Evolutionary conservation across 30 jellyfish, hydroid and myxozoan genomes (phyloP).

Genomic region (Turritopsis dohrnii): DNA sequence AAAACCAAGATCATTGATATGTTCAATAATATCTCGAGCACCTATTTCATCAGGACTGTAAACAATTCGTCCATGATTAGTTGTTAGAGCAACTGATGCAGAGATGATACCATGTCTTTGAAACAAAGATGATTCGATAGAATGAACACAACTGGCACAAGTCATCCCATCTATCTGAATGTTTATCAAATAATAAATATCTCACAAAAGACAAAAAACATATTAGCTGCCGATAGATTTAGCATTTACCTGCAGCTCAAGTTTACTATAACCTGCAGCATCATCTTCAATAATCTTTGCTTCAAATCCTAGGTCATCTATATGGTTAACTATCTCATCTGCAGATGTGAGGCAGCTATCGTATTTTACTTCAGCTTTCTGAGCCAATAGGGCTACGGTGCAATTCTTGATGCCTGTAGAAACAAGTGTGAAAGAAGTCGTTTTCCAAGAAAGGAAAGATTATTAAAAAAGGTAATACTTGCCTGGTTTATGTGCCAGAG

Average conservation of each 20-base stretch:
- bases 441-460: too few relatives aligned
- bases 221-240: too few relatives aligned
- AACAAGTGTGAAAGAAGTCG: too few relatives aligned
- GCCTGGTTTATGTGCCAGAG: slow-evolving; percentile 8
- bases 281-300: slow-evolving; percentile 72
- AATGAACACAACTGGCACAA: slow-evolving; percentile 88
- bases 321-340: slow-evolving; percentile 43
- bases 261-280: slow-evolving; percentile 54
- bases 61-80: slow-evolving; percentile 68
- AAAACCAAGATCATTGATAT: slow-evolving; percentile 76
- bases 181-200: background rate
- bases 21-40: slow-evolving; percentile 83
- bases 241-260: slow-evolving; percentile 84
- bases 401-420: slow-evolving; percentile 83
- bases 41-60: slow-evolving; percentile 77
- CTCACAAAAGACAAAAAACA: background rate
- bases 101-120: slow-evolving; percentile 65
- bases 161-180: slow-evolving; percentile 93
- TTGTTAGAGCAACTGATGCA: slow-evolving; percentile 87
- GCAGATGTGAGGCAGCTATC: slow-evolving; percentile 44
- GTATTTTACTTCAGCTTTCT: slow-evolving; percentile 89
- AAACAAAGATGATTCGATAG: slow-evolving; percentile 74
- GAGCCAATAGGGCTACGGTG: slow-evolving; percentile 93
- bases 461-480: background rate
- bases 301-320: slow-evolving; percentile 68